Evolutionary conservation across 1,140 invertebrate species (phyloP), one percentile per base, ranked within the genome.

Genomic region (Drosophila fuyamai): DNA sequence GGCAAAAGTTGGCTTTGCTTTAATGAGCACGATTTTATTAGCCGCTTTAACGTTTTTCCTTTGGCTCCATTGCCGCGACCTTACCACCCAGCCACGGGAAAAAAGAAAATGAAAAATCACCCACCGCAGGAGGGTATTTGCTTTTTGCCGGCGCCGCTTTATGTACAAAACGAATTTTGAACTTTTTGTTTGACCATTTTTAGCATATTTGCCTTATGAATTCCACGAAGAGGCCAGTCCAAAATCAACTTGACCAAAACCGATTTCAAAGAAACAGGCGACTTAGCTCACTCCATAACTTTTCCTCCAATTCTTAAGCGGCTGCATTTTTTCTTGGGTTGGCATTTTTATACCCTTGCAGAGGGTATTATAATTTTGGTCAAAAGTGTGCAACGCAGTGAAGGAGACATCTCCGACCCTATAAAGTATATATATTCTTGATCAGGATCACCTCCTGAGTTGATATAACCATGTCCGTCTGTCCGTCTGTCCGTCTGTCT

Each of bases 1-100:
- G 83, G 83, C 83, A 71, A 67, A 35, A 23, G 10, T 82, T 79
- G 83, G 75, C 76, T 88, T 79, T 82, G 75, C 82, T 89, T 88
- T 88, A 88, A 88, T 88, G 83, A 88, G 83, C 67, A 41, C 70
- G 79, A 82, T 88, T 86, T 88, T 88, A 86, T 86, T 86, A 86
- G 71, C 70, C 73, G 79, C 71, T 76, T 82, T 88, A 79, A 70
- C 65, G 73, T 81, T 70, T 62, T 53, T 53, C 59, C 60, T 78
- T 46, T 38, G 13, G 46, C 36, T 23, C 38, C 35, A 29, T 55
- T 12, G 47, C 27, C 23, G 41, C 55, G 27, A 32, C 48, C 43
- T 46, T 40, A 43, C 54, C 0, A 10, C n/a, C 23, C 2, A 57
- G 14, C 13, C 0, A 32, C 29, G 8, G 1, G 8, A 8, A 32